phyloP scores from a whole-genome alignment of 2,888 invertebrate genomes.

The Coenonympha arcania region DNA sequence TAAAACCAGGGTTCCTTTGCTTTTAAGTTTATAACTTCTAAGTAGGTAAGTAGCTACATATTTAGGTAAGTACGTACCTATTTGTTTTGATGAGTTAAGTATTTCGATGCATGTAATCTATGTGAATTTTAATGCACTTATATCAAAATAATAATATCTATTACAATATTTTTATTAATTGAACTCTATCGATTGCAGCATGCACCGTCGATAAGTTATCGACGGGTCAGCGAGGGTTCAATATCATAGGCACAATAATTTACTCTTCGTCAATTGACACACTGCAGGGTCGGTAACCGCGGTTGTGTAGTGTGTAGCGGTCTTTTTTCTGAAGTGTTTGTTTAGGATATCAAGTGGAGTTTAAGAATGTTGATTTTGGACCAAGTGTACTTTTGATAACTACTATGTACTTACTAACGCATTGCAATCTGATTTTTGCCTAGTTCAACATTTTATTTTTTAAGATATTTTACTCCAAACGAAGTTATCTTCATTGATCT shows the following conservation, averaged over 20 bases:
- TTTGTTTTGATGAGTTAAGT: too few species aligned
- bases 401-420: too few species aligned
- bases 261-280: constrained; percentile 21
- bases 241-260: constrained; percentile 28
- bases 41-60: too few species aligned
- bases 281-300: constrained; percentile 31
- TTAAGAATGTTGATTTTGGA: background rate
- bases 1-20: too few species aligned
- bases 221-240: constrained; percentile 33
- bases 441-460: too few species aligned
- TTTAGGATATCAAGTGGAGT: constrained; percentile 11
- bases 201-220: constrained; percentile 33
- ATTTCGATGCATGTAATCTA: too few species aligned
- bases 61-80: too few species aligned
- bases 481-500: too few species aligned
- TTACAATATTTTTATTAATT: background rate
- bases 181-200: constrained; percentile 30
- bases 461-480: too few species aligned
- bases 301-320: constrained; percentile 1
- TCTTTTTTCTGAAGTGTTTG: constrained; percentile 19
- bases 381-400: too few species aligned
- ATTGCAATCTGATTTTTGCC: too few species aligned
- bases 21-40: too few species aligned
- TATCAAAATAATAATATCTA: background rate
- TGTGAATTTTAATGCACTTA: background rate